A percentile compares a stretch with the other conserved stretches of the same genome.
Conservation (phyloP, 23 tunicate genomes). For the Ciona savignyi region DNA sequence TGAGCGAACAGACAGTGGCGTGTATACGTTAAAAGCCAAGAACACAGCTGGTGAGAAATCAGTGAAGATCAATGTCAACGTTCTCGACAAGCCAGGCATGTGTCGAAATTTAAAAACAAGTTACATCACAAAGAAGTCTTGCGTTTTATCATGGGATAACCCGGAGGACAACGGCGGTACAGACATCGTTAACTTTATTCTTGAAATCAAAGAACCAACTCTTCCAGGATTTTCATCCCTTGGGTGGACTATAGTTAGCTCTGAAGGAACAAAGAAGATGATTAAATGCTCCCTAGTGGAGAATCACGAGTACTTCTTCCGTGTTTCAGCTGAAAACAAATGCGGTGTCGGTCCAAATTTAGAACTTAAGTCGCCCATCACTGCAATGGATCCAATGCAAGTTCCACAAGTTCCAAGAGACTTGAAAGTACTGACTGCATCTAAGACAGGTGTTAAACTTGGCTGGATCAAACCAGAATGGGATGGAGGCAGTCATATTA, state of each 20-base stretch:
- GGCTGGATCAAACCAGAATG: conserved; percentile 73
- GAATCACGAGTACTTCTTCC: conserved; percentile 80
- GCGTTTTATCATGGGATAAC: conserved; percentile 79
- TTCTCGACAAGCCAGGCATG: conserved; percentile 68
- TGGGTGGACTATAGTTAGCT: conserved; percentile 83
- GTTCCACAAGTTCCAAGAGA: conserved; percentile 58
- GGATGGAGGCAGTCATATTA: conserved; percentile 86
- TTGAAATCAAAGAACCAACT: conserved; percentile 88
- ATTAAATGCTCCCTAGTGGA: conserved; percentile 41
- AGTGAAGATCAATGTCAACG: conserved; percentile 45
- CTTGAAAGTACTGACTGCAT: conserved; percentile 22
- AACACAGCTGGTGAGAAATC: conserved; percentile 70
- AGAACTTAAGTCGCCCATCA: conserved; percentile 47
- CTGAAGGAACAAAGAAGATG: conserved; percentile 86
- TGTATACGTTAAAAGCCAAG: conserved; percentile 52
- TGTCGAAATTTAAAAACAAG: conserved; percentile 66
- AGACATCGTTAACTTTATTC: conserved; percentile 53
- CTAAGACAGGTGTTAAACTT: conserved; percentile 37
- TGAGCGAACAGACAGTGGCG: conserved; percentile 69
- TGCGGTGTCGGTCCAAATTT: conserved; percentile 77
- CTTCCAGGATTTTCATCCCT: conserved; percentile 77
- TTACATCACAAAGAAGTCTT: conserved; percentile 69
- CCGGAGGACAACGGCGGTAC: conserved; percentile 98
- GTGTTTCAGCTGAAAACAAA: conserved; percentile 95
- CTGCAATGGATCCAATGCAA: conserved; percentile 68